Percentiles rank a stretch among this genome's conserved stretches.
phyloP scores from a whole-genome alignment of 2,113 vertebrate species.

The Microtus richardsoni region DNA sequence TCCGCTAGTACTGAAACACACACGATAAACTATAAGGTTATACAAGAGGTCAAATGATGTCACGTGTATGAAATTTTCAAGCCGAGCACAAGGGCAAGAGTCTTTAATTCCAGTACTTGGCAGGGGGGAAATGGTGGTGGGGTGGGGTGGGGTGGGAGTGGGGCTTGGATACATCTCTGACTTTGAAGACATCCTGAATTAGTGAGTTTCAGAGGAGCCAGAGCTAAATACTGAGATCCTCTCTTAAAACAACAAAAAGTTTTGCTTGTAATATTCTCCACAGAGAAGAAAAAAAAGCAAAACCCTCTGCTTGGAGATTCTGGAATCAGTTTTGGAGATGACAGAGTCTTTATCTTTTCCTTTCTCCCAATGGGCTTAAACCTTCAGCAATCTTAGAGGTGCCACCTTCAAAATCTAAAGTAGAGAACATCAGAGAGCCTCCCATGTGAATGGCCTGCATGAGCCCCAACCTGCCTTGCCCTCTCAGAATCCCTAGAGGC shows the following conservation, averaged over 20 bases:
- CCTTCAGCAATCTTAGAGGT: neutral
- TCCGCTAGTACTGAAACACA: neutral
- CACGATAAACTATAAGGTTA: neutral
- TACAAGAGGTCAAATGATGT: neutral
- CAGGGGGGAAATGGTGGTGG: neutral
- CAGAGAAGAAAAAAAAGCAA: neutral
- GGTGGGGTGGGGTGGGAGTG: neutral
- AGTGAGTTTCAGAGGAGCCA: neutral
- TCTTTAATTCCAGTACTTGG: neutral
- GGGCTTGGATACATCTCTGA: neutral
- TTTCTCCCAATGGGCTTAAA: neutral
- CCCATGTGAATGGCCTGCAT: neutral
- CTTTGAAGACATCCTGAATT: neutral
- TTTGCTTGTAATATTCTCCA: neutral
- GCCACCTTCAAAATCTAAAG: neutral
- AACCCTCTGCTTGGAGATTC: neutral
- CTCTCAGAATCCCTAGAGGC: neutral
- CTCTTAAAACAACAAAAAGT: neutral
- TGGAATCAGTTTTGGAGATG: neutral
- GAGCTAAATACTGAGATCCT: neutral
- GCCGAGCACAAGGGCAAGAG: too few species aligned
- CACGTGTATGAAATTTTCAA: neutral
- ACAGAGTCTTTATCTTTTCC: neutral
- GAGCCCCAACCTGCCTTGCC: neutral
- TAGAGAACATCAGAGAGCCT: neutral